These are phyloP conservation scores for Cnemophilus loriae DNA, from an alignment of 2,113 vertebrate genomes.

Conservation along the genomic window DNA sequence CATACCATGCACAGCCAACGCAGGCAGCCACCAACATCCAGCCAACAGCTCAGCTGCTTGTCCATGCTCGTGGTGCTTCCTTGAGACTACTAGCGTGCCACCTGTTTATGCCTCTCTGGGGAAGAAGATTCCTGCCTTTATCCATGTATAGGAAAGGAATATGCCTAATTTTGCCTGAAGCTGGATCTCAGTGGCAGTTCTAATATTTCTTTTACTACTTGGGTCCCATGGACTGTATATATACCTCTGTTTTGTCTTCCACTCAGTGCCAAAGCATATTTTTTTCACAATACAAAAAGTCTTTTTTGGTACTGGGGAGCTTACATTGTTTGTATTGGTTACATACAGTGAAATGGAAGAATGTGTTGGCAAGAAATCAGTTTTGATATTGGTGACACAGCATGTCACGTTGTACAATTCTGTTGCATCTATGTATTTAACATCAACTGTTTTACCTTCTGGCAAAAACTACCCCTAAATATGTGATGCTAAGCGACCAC, in stretches of 20 bases:
- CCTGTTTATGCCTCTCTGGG: neutral
- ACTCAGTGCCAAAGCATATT: neutral
- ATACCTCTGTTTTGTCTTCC: neutral
- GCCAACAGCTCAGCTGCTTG: neutral
- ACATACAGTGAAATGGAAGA: neutral
- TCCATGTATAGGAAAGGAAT: neutral
- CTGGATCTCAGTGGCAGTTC: neutral
- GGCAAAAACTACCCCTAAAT: neutral
- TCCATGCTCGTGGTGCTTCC: neutral
- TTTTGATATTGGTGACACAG: neutral
- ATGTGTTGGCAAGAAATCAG: neutral
- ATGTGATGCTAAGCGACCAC: neutral
- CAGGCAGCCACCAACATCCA: constrained; percentile 3
- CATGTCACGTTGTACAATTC: neutral
- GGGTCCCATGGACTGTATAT: neutral
- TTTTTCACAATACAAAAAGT: neutral
- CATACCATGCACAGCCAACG: neutral
- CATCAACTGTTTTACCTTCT: neutral
- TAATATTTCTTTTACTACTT: neutral
- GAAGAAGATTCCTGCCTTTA: neutral
- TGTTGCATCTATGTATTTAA: neutral
- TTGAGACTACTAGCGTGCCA: neutral
- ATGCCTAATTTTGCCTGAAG: neutral
- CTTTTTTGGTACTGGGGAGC: neutral
- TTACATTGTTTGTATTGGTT: neutral